Percentiles rank a stretch among this genome's conserved stretches.
Conservation (phyloP, 1,140 invertebrate genomes). For the Chironomus striatipennis region DNA sequence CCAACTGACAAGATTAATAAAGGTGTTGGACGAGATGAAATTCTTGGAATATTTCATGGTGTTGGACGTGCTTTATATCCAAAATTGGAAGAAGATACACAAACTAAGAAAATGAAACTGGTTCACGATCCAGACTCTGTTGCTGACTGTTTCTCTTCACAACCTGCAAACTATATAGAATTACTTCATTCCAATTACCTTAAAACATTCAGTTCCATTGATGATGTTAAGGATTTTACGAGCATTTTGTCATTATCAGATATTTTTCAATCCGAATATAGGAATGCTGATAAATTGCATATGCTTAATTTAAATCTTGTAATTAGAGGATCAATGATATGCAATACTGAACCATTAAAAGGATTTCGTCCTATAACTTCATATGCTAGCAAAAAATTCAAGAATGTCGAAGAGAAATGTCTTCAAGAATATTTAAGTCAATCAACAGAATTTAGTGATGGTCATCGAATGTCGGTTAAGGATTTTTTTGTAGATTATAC, state of each 20-base stretch:
- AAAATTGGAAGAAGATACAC: constrained; percentile 46
- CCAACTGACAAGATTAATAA: constrained; percentile 31
- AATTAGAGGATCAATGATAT: constrained; percentile 57
- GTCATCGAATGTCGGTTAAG: neutral
- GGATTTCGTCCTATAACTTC: constrained; percentile 61
- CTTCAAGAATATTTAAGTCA: neutral
- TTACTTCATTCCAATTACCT: constrained; percentile 68
- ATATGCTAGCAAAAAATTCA: constrained; percentile 14
- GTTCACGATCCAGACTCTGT: constrained; percentile 54
- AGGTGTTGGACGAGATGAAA: constrained; percentile 53
- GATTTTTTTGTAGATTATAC: neutral
- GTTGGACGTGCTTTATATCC: constrained; percentile 68
- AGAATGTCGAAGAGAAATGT: neutral
- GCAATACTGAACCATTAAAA: constrained; percentile 54
- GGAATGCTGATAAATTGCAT: constrained; percentile 45
- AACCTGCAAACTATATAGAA: constrained; percentile 51
- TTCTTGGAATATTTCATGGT: constrained; percentile 59
- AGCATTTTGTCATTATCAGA: constrained; percentile 54
- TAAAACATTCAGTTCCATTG: constrained; percentile 53
- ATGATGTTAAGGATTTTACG: constrained; percentile 46
- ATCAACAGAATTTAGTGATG: neutral
- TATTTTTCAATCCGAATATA: constrained; percentile 55
- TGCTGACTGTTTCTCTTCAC: constrained; percentile 52
- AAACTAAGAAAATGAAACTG: constrained; percentile 37
- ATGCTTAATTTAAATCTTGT: constrained; percentile 48